phyloP scores from a whole-genome alignment of 2,888 invertebrate genomes.

The Biston betularia region DNA sequence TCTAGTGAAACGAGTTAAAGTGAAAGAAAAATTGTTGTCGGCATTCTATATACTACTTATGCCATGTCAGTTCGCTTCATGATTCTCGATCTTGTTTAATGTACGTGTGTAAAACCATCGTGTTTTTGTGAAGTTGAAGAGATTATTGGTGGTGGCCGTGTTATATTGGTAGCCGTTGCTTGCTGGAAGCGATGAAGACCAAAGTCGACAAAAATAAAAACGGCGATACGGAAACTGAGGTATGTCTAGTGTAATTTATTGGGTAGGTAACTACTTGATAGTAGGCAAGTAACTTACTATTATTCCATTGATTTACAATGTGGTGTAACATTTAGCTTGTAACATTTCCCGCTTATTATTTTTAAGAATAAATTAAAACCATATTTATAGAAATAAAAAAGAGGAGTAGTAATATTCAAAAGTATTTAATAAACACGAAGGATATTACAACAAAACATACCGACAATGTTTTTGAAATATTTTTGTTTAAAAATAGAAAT shows the following conservation, averaged over 20 bases:
- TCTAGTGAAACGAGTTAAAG: slow-evolving; percentile 2
- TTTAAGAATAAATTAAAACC: background rate
- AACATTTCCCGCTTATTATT: background rate
- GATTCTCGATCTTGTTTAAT: slow-evolving; percentile 77
- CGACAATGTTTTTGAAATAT: no score
- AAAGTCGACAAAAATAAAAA: slow-evolving; percentile 86
- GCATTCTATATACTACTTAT: slow-evolving; percentile 63
- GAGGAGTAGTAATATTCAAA: no score
- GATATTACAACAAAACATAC: no score
- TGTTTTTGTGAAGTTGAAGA: slow-evolving; percentile 62
- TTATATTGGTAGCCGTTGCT: slow-evolving; percentile 74
- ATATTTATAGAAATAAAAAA: no score
- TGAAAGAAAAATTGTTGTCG: slow-evolving; percentile 55
- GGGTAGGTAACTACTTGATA: slow-evolving; percentile 4
- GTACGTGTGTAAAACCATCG: slow-evolving; percentile 70
- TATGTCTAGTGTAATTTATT: slow-evolving; percentile 60
- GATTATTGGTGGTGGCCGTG: slow-evolving; percentile 69
- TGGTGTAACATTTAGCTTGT: background rate
- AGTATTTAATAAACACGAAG: no score
- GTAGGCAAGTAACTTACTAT: slow-evolving; percentile 26
- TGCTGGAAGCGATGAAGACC: slow-evolving; percentile 86
- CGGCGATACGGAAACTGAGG: slow-evolving; percentile 86
- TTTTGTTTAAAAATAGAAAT: no score
- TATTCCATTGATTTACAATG: slow-evolving; percentile 19
- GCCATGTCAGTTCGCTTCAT: slow-evolving; percentile 79